These are phyloP conservation scores for Meiosimyza decipiens DNA, from an alignment of 2,888 invertebrate species.

Conservation along the genomic window DNA sequence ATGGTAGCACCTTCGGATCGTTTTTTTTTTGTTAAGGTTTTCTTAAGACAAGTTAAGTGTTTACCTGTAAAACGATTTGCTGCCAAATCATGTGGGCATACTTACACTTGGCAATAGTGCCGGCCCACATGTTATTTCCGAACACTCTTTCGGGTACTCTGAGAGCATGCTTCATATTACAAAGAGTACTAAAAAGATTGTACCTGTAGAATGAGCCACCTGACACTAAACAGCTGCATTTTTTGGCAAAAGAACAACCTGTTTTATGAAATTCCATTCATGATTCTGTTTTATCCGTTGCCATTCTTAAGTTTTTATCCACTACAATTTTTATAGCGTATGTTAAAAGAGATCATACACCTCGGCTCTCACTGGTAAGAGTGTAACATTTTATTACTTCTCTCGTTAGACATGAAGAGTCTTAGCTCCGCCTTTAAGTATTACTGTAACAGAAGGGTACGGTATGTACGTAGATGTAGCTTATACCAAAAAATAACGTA, in stretches of 20 bases:
- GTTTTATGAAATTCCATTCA: slow-evolving; percentile 19
- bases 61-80: slow-evolving; percentile 2
- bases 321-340: not conserved
- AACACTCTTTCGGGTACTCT: not conserved
- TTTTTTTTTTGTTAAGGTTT: not conserved
- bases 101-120: not conserved
- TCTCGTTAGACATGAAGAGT: no score
- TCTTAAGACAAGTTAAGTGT: not conserved
- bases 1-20: not conserved
- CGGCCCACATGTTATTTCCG: not conserved
- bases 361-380: no score
- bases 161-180: no score
- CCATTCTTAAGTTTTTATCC: slow-evolving; percentile 19
- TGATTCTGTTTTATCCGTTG: slow-evolving; percentile 14
- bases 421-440: no score
- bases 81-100: not conserved
- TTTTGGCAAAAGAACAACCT: slow-evolving; percentile 7
- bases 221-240: slow-evolving; percentile 3
- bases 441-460: no score
- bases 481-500: no score
- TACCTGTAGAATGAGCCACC: not conserved
- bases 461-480: no score
- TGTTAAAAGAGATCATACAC: no score
- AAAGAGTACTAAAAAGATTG: not conserved
- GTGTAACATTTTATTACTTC: no score